Conservation (phyloP, 2,797 vertebrate species). For the Tenualosa ilisha region DNA sequence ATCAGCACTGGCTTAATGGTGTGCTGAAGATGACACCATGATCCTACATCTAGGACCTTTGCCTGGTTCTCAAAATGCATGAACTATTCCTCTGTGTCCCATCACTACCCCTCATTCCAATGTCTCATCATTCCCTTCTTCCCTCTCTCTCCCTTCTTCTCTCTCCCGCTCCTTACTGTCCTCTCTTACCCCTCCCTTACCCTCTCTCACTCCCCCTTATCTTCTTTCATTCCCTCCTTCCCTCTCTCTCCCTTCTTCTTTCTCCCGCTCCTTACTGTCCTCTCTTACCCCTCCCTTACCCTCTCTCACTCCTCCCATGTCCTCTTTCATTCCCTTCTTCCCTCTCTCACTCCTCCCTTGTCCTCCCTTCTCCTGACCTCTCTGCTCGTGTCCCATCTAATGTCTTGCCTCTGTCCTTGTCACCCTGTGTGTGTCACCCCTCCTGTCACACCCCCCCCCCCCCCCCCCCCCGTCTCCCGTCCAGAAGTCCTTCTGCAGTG, state of each 20-base stretch:
- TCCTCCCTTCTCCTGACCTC: background rate
- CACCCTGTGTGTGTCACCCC: background rate
- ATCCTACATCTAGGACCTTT: background rate
- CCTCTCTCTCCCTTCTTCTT: background rate
- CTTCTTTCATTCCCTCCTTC: constrained; percentile 19
- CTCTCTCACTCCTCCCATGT: background rate
- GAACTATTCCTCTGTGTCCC: background rate
- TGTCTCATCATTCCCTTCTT: background rate
- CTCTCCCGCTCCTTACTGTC: background rate
- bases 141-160: background rate
- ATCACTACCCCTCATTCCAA: background rate
- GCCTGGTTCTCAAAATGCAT: background rate
- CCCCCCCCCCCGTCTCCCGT: constrained; percentile 42
- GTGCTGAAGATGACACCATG: too few species aligned
- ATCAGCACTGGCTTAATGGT: too few species aligned
- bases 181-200: background rate
- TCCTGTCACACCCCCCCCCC: constrained; percentile 24
- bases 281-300: background rate
- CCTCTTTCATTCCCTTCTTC: constrained; percentile 22
- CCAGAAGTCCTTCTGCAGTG: constrained; percentile 89
- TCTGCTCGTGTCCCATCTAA: too few species aligned
- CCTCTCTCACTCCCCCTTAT: background rate
- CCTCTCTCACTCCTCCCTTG: background rate
- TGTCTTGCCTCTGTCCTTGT: constrained; percentile 26
- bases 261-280: background rate